Base-by-base conservation (phyloP, 2,888 invertebrate species). In the Sesia apiformis region DNA sequence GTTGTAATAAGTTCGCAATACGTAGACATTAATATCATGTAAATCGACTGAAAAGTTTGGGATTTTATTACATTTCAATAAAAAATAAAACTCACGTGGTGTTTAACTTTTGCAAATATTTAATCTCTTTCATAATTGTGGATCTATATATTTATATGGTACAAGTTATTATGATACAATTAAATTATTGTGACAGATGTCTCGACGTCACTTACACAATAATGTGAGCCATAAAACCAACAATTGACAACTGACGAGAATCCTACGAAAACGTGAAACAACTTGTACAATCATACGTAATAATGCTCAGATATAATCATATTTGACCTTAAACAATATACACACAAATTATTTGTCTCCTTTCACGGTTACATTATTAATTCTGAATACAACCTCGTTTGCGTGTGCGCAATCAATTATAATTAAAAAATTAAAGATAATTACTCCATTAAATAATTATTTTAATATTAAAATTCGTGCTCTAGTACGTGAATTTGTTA, bases 101-200 rank as follows among this genome's bases (percentile, higher is more conserved):
- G n/a, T 72, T 73, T 82, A 90, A 89, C 90, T 90, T 90, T 90
- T 90, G 90, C 90, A 90, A 90, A 90, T 90, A 90, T 90, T 90
- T 90, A 90, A 89, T 90, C 89, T 89, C 84, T 90, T 89, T 90
- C 81, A 89, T 90, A 90, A 90, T 90, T 85, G 90, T 90, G 90
- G 87, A 88, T 90, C 90, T 90, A 89, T 90, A 89, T 90, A 87
- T 89, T 86, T 85, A 87, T 89, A 89, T 88, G 85, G 88, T 88
- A 89, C 88, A 89, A 85, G 84, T 87, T 82, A 84, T 38, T 86
- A 87, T 87, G 79, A 83, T 87, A 87, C 87, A 88, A 76, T 84
- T 80, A 81, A 77, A 78, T 74, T 75, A 80, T 72, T 56, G 81
- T 81, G 86, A 79, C 81, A 69, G 72, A 72, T 70, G 74, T 70